Evolutionary conservation across 2,888 invertebrate species (phyloP).

Genomic region (Cataglyphis livida): DNA sequence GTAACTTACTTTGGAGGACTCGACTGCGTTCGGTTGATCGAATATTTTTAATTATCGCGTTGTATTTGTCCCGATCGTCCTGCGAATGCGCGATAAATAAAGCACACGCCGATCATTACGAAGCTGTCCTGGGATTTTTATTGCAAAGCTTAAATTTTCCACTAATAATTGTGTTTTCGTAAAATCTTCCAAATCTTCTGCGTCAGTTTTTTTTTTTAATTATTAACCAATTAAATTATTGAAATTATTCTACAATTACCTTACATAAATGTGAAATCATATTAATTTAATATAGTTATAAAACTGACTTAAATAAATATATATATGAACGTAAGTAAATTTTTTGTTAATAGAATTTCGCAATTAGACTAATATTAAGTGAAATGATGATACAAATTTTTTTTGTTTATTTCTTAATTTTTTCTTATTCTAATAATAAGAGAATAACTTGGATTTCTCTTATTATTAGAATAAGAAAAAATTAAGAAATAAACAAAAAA

Average conservation of each 20-base stretch:
- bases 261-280: not conserved
- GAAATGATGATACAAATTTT: not conserved
- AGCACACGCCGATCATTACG: constrained; percentile 46
- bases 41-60: constrained; percentile 79
- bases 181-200: constrained; percentile 1
- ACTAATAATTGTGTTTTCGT: constrained; percentile 23
- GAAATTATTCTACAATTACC: not conserved
- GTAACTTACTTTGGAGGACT: constrained; percentile 8
- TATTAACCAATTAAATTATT: not conserved
- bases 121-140: constrained; percentile 34
- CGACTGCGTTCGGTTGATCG: constrained; percentile 69
- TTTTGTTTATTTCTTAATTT: not conserved
- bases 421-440: not conserved
- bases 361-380: not conserved
- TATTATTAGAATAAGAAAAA: not conserved
- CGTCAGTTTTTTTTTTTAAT: constrained; percentile 24
- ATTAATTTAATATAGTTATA: not conserved
- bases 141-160: constrained; percentile 1
- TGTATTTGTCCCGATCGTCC: constrained; percentile 70
- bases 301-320: not conserved
- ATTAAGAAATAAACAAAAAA: not conserved
- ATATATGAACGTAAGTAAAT: not conserved
- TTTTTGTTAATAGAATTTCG: not conserved
- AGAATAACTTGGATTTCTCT: too few species aligned
- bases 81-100: constrained; percentile 62